Evolutionary conservation across 2,797 vertebrate species (phyloP), one percentile per base, ranked within the genome.

Genomic region (Crenuchus spilurus): DNA sequence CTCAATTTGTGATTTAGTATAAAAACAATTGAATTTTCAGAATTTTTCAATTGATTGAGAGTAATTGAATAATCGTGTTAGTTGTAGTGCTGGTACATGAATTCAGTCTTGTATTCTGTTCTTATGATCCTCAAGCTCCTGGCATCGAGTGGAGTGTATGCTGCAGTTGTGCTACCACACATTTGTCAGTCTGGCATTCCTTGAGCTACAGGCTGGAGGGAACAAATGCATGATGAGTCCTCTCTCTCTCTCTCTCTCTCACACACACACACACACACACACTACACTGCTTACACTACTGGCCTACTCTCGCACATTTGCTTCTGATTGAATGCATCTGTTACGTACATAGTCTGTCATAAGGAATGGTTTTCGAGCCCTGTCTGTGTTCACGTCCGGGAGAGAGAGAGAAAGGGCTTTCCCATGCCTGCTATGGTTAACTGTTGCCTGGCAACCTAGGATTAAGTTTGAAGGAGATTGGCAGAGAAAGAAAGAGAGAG

Each of bases 361-460:
- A 52, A 41, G 20, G 44, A 46, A 20, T 26, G 16, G 33, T 60
- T 9, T 28, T 18, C 6, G 39, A 33, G 18, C n/a, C n/a, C n/a
- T 30, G 28, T 75, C 22, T 18, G 18, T 65, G 63, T 46, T 33
- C 39, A 65, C 8, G 30, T 51, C 52, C n/a, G 65, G 67, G 41
- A 39, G 24, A 71, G 73, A 79, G 71, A 22, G 65, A 70, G 41
- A 39, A 20, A 71, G 73, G 81, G 71, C 64, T 84, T 77, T 64
- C 80, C 73, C 63, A 39, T 67, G 67, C 42, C 70, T 63, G 16
- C 44, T 70, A 74, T 68, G 44, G 41, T 79, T 80, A 57, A 67
- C 62, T 61, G 83, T 84, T 83, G 78, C 82, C 66, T 74, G 48
- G 83, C 76, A 83, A 84, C 86, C 28, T 60, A 37, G 58, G 70